Conservation (phyloP, 2,113 vertebrate species). For the Limanda limanda region DNA sequence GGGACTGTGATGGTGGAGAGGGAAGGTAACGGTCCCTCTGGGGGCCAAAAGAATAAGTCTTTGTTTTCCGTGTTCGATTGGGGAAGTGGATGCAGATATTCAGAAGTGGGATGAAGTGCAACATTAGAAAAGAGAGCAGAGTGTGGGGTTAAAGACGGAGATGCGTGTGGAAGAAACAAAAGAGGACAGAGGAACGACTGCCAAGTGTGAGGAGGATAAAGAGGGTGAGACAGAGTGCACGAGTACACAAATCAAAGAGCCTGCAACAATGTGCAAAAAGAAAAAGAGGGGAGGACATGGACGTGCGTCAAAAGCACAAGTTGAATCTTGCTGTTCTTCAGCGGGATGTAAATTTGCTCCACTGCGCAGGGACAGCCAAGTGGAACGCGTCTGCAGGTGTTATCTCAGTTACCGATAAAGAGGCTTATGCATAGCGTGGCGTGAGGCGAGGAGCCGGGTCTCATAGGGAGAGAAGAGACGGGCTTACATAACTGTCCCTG, state of each 20-base stretch:
- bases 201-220: constrained; percentile 45
- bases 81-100: constrained; percentile 60
- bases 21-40: constrained; percentile 46
- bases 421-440: constrained; percentile 49
- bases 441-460: constrained; percentile 35
- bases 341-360: constrained; percentile 32
- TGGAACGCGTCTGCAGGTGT: constrained; percentile 63
- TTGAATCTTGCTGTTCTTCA: constrained; percentile 44
- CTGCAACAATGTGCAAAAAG: constrained; percentile 18
- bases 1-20: neutral
- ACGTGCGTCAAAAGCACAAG: constrained; percentile 45
- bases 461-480: constrained; percentile 50
- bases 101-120: constrained; percentile 52
- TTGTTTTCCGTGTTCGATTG: constrained; percentile 42
- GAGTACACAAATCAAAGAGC: constrained; percentile 35
- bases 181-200: constrained; percentile 23
- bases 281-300: constrained; percentile 8
- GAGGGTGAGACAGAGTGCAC: constrained; percentile 13
- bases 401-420: constrained; percentile 69
- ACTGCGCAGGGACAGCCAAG: constrained; percentile 35
- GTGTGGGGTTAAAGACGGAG: constrained; percentile 14
- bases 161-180: constrained; percentile 20
- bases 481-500: constrained; percentile 60
- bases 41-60: constrained; percentile 45
- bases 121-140: constrained; percentile 1